These are phyloP conservation scores for Gallinago stenura DNA, from an alignment of 2,797 vertebrate genomes.

Conservation along the genomic window DNA sequence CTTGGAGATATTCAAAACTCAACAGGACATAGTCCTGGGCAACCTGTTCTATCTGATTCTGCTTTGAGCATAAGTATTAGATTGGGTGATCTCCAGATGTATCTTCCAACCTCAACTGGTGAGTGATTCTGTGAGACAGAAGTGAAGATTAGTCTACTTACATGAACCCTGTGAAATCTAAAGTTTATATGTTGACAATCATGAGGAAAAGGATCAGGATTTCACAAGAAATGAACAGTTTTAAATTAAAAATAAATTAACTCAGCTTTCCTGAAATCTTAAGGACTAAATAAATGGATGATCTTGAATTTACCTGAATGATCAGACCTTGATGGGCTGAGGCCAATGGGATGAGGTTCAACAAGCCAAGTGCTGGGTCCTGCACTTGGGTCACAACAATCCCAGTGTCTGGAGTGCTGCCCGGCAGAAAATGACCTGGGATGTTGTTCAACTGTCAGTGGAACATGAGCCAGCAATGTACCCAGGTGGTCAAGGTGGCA, in stretches of 20 bases:
- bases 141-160: background rate
- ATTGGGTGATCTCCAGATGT: background rate
- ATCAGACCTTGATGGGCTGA: too few relatives aligned
- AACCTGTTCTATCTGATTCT: background rate
- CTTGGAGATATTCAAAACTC: background rate
- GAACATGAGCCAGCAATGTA: too few relatives aligned
- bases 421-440: too few relatives aligned
- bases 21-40: background rate
- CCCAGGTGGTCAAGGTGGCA: too few relatives aligned
- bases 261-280: background rate
- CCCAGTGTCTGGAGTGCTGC: too few relatives aligned
- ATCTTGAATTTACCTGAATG: background rate
- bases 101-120: background rate
- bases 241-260: background rate
- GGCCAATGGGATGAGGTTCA: too few relatives aligned
- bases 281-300: background rate
- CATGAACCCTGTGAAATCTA: background rate
- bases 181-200: background rate
- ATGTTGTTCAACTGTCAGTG: too few relatives aligned
- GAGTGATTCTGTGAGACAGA: background rate
- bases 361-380: too few relatives aligned
- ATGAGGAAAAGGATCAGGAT: background rate
- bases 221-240: background rate
- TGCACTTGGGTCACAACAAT: too few relatives aligned
- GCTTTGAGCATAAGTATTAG: background rate